Base-by-base conservation (phyloP, 1,140 invertebrate species). In the Gryon sp. region DNA sequence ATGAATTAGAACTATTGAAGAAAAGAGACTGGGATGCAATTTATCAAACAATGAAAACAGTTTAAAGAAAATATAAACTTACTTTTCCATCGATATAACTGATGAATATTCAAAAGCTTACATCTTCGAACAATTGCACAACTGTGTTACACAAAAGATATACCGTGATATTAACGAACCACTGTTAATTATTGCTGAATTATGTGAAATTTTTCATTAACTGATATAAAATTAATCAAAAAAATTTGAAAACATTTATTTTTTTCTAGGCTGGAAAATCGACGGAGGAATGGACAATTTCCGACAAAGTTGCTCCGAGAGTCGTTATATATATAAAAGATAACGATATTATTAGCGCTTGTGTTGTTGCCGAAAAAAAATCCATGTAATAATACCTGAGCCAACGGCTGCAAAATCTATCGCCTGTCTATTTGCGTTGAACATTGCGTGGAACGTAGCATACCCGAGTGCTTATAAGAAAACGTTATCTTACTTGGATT, bases 101-200 rank as follows among this genome's bases (percentile, higher is more conserved):
- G 12, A 52, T 15, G 48, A 52, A 36, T 18, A 52, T 36, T 11
- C 48, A 0, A 52, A 52, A 19, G 28, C 2, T 5, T 9, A 3
- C 1, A 19, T 52, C 20, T n/a, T 52, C 1, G 30, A 52, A 8
- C 11, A 34, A 12, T 0, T 36, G 4, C 11, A 36, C 22, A 14
- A 34, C 2, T n/a, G 22, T 22, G 20, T 52, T 22, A 52, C 48
- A 2, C 48, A 34, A 22, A 22, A 19, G 11, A 52, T 4, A 52
- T 52, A 36, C 8, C 32, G 9, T 2, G 4, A 16, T 2, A 52
- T 52, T 28, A 52, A 52, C 12, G 48, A 36, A 9, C 48, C 48
- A 16, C 15, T 52, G 4, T n/a, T 52, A 5, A 32, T 16, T 6
- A 52, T 52, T 36, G n/a, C 30, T 0, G 48, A 52, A 8, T 28